Base-by-base conservation (phyloP, 2,888 invertebrate species). In the Eretmocerus hayati region DNA sequence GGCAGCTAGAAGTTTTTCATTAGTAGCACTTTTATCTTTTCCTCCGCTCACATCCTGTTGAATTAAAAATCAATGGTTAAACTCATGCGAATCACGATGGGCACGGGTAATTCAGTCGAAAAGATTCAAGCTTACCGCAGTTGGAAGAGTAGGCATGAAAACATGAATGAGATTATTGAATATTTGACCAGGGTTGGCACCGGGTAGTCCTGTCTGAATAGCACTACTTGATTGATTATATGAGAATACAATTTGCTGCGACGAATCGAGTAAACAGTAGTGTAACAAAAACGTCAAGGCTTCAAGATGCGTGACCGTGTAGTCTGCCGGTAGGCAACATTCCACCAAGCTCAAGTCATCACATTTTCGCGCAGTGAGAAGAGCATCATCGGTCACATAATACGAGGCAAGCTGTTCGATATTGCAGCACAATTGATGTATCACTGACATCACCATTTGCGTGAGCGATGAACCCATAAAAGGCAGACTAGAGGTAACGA, bases 131-230 rank as follows among this genome's bases (percentile, higher is more conserved):
- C 41, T 31, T 21, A 61, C 65, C 56, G 72, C 73, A 46, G 65
- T 72, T 6, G 77, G 66, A 9, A 80, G 79, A 15, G 77, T 75
- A 5, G 87, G 83, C 56, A 86, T 81, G 64, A 90, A 89, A 3
- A 85, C 87, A 65, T 87, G 85, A 42, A 89, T 82, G 32, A 91
- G 77, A 67, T 87, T 89, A 61, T 84, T 85, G 58, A 90, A 79
- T 51, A 90, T 79, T 62, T 89, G 88, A 1, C 83, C 81, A 1
- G 83, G 77, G 66, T 81, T 79, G 3, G 79, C 74, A 38, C 74
- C 76, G 33, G 77, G 74, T 1, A 77, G 72, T 23, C 77, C 72
- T 20, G 74, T 73, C 55, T 77, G 77, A 18, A 74, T 75, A 46
- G 75, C 74, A 4, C 67, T 66, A 5, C 76, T 74, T 6, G 77